Percentiles rank a stretch among this genome's conserved stretches.
Evolutionary conservation across 2,888 invertebrate genomes (phyloP).

Genomic region (Eupithecia inturbata): DNA sequence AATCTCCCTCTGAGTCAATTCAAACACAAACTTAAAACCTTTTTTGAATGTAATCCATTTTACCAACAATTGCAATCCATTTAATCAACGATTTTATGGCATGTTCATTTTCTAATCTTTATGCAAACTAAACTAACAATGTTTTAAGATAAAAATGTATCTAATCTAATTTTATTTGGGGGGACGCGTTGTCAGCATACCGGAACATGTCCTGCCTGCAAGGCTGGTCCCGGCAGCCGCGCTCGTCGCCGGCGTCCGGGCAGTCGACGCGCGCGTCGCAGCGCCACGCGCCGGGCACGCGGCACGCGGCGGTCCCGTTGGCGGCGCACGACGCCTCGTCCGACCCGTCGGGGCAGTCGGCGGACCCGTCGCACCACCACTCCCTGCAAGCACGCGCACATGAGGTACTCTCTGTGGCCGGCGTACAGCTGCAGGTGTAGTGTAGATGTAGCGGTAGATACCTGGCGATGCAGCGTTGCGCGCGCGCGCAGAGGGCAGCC

Average conservation of each 20-base stretch:
- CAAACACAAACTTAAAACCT: no score
- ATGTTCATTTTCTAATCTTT: no score
- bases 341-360: slow-evolving; percentile 78
- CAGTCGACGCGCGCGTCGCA: slow-evolving; percentile 88
- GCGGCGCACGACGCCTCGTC: slow-evolving; percentile 43
- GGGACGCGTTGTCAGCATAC: no score
- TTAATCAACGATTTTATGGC: no score
- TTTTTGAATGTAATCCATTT: no score
- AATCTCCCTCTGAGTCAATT: no score
- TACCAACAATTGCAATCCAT: no score
- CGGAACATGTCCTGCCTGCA: slow-evolving; percentile 75
- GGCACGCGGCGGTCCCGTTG: slow-evolving; percentile 63
- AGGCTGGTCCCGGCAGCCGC: slow-evolving; percentile 61
- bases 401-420: neutral
- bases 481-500: slow-evolving; percentile 47
- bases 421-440: neutral
- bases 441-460: slow-evolving; percentile 62
- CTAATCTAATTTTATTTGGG: no score
- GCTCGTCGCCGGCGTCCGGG: slow-evolving; percentile 85
- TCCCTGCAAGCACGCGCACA: slow-evolving; percentile 18
- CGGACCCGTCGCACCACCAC: slow-evolving; percentile 57
- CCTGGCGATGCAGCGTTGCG: slow-evolving; percentile 20
- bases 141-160: no score
- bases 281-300: slow-evolving; percentile 84
- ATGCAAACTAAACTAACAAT: no score